Percentiles rank a stretch among this genome's conserved stretches.
Evolutionary conservation across 2,113 vertebrate species (phyloP).

Genomic region (Cyanoramphus novaezelandiae): DNA sequence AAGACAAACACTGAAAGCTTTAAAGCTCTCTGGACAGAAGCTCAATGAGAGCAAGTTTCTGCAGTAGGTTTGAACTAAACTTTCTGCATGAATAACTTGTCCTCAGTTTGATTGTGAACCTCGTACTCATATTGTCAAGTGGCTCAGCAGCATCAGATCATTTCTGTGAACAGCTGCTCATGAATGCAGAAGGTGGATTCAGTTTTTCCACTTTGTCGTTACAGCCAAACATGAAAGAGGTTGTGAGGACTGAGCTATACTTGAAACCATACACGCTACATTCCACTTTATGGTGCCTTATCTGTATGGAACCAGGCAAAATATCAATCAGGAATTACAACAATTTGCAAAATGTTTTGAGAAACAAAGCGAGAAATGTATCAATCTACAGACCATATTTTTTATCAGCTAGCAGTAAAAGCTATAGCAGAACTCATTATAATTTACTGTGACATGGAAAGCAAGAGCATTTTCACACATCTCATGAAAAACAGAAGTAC

Average conservation of each 20-base stretch:
- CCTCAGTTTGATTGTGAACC: neutral
- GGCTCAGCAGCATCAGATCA: neutral
- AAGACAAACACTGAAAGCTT: neutral
- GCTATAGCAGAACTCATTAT: neutral
- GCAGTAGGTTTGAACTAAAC: neutral
- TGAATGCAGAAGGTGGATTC: neutral
- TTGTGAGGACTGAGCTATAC: neutral
- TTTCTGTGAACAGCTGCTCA: neutral
- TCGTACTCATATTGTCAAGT: neutral
- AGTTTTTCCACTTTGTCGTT: neutral
- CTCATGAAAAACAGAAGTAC: neutral
- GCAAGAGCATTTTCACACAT: neutral
- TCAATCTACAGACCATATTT: neutral
- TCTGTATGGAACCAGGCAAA: neutral
- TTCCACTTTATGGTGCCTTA: neutral
- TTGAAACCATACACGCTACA: neutral
- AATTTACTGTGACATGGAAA: neutral
- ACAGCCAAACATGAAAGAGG: neutral
- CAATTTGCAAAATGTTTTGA: neutral
- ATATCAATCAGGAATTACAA: neutral
- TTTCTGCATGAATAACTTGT: neutral
- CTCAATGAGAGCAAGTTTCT: neutral
- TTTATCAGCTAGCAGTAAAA: neutral
- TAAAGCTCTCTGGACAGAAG: neutral
- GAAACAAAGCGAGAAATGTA: neutral